These are phyloP conservation scores for Drosophila quadrilineata DNA, from an alignment of 1,140 invertebrate species.

Conservation along the genomic window DNA sequence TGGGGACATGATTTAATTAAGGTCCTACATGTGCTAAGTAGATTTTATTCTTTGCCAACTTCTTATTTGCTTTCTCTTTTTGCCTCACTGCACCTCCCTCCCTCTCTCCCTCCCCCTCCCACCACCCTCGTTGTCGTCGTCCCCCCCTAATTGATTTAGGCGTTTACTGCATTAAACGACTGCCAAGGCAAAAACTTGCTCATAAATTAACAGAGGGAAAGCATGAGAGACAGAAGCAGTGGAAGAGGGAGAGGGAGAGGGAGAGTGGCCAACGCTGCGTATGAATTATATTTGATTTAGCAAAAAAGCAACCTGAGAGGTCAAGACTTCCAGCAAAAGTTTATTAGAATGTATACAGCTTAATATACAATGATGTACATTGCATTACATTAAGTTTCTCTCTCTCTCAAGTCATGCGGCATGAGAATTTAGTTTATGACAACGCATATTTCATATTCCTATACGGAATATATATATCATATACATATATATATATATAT, in stretches of 20 bases:
- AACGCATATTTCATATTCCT: constrained; percentile 37
- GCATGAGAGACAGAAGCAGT: too few relatives aligned
- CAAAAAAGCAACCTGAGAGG: constrained; percentile 16
- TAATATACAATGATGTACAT: constrained; percentile 36
- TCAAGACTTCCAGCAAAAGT: constrained; percentile 6
- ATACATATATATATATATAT: too few relatives aligned
- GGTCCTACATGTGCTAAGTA: constrained; percentile 75
- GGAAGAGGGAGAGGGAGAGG: too few relatives aligned
- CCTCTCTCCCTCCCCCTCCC: constrained; percentile 1
- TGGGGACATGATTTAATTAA: constrained; percentile 72
- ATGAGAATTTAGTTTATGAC: constrained; percentile 19
- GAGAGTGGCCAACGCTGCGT: constrained; percentile 20
- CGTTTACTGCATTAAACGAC: constrained; percentile 66
- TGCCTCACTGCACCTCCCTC: constrained; percentile 6
- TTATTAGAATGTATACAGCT: constrained; percentile 37
- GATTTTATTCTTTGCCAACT: constrained; percentile 66
- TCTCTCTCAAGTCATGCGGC: constrained; percentile 12
- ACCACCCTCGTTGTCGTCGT: background rate
- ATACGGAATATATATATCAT: too few relatives aligned
- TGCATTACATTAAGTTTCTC: constrained; percentile 50
- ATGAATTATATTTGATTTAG: constrained; percentile 57
- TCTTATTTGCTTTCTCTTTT: constrained; percentile 46
- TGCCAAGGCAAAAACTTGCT: constrained; percentile 16
- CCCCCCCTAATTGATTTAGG: constrained; percentile 66
- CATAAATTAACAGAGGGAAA: constrained; percentile 38